phyloP scores from a whole-genome alignment of 2,113 vertebrate species.

The Dasypus novemcinctus region DNA sequence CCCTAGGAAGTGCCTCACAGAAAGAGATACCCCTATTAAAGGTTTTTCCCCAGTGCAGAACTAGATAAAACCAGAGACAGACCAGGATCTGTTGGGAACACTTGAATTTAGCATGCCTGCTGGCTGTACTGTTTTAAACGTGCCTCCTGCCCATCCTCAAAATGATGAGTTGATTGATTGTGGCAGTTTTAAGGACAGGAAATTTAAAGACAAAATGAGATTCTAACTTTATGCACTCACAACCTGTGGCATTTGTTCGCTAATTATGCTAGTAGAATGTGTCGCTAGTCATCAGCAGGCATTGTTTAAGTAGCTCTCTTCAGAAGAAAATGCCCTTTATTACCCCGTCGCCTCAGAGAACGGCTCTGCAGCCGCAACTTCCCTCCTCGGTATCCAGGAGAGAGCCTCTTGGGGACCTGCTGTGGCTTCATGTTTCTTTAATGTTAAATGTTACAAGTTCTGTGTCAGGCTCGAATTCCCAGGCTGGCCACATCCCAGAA shows the following conservation, averaged over 20 bases:
- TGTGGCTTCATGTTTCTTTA: slow-evolving; percentile 22
- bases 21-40: not conserved
- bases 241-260: not conserved
- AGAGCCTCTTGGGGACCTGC: not conserved
- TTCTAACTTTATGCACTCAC: not conserved
- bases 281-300: not conserved
- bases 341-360: not conserved
- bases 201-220: slow-evolving; percentile 7
- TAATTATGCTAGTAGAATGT: not conserved
- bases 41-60: not conserved
- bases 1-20: not conserved
- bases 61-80: not conserved
- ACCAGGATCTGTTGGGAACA: not conserved
- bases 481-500: not conserved
- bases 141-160: not conserved
- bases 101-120: not conserved
- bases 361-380: not conserved
- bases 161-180: not conserved
- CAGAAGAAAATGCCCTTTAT: not conserved
- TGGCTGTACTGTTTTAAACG: not conserved
- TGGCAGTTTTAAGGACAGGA: not conserved
- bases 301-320: not conserved
- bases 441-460: not conserved
- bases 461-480: not conserved
- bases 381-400: not conserved